Evolutionary conservation across 2,113 vertebrate species (phyloP), one percentile per base, ranked within the genome.

Genomic region (Otolemur garnettii): DNA sequence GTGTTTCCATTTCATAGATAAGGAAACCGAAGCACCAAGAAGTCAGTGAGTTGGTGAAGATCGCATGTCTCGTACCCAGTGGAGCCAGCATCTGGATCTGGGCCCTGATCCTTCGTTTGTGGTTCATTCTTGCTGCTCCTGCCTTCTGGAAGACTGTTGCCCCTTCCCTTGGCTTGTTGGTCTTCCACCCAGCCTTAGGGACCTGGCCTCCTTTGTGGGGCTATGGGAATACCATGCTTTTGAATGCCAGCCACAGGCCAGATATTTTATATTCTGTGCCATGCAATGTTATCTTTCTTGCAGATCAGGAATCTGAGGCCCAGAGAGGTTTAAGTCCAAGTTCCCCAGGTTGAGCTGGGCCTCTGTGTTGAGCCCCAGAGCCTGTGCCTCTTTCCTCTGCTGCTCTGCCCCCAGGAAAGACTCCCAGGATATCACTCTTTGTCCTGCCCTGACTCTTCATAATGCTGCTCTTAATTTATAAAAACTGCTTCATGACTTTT

Each of bases 71-170:
- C 6, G 30, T 38, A 22, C 74, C 21, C 35, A 24, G 59, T 12
- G 2, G 18, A n/a, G 35, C 26, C n/a, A 35, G 83, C 35, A 21
- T 13, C n/a, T 5, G 55, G 57, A 11, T 17, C 42, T 14, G 50
- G 71, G 8, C 2, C 0, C 42, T 30, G 22, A 5, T 1, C 42
- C 42, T 1, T 14, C 2, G 1, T 0, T 14, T 15, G 53, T 35
- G 33, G 21, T 7, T 53, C 0, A 13, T 35, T 60, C 50, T 72
- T 60, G 15, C 80, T 28, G 33, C 53, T 22, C 14, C 3, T 60
- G 64, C 28, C 42, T 69, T n/a, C 81, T 21, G 4, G 53, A 15
- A 84, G 45, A 53, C 28, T n/a, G 66, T 38, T 78, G 60, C 10
- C 0, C 60, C 62, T 62, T 42, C 77, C 72, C 42, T 22, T 50